These are phyloP conservation scores for Orthosia gothica DNA, from an alignment of 2,888 invertebrate species.

Conservation along the genomic window DNA sequence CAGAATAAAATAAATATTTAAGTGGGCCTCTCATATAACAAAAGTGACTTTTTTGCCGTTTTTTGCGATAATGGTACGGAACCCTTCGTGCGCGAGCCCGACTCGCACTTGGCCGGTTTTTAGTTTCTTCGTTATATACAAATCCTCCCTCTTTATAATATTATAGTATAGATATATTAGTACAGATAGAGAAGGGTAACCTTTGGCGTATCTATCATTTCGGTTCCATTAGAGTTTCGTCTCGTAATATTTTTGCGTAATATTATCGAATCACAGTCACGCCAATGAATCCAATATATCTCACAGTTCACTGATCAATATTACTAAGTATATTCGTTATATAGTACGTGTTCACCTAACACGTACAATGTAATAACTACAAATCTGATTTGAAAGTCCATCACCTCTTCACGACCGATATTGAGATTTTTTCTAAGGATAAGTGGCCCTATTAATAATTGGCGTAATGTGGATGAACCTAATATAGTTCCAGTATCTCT, in stretches of 20 bases:
- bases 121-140: too few relatives aligned
- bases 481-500: too few relatives aligned
- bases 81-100: too few relatives aligned
- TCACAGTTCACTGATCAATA: slow-evolving; percentile 27
- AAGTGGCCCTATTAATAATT: too few relatives aligned
- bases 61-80: too few relatives aligned
- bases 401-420: not conserved
- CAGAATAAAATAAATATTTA: too few relatives aligned
- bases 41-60: too few relatives aligned
- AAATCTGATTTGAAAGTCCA: not conserved
- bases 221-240: not conserved
- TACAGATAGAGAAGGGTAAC: not conserved
- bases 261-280: slow-evolving; percentile 23
- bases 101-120: too few relatives aligned
- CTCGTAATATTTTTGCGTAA: slow-evolving; percentile 40
- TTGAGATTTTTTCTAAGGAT: not conserved
- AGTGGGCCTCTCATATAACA: too few relatives aligned
- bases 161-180: too few relatives aligned
- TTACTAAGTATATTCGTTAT: slow-evolving; percentile 24
- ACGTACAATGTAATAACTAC: not conserved
- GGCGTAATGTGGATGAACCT: too few relatives aligned
- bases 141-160: too few relatives aligned
- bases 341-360: slow-evolving; percentile 20
- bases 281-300: slow-evolving; percentile 17
- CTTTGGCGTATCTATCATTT: not conserved